Conservation (phyloP, 2,113 vertebrate species). For the Pagrus major region DNA sequence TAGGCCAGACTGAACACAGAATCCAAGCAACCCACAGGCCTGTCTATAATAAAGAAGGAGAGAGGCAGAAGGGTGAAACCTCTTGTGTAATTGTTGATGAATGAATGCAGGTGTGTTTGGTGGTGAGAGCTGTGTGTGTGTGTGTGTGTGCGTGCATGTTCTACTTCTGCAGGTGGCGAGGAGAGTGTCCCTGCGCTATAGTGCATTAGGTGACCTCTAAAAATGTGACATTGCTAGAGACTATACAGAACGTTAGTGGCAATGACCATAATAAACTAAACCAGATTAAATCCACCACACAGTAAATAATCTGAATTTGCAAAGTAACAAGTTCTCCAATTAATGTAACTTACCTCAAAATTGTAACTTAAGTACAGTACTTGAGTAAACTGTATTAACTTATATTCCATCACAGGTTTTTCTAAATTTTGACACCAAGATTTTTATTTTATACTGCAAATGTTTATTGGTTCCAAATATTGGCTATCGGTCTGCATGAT, state of each 20-base stretch:
- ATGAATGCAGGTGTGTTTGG: conserved; percentile 67
- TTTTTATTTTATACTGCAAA: too few species aligned
- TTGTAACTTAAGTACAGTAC: too few species aligned
- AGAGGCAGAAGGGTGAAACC: conserved; percentile 2
- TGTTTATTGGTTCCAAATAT: too few species aligned
- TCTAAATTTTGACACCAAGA: too few species aligned
- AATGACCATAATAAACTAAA: background rate
- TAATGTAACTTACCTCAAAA: too few species aligned
- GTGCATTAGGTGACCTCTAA: conserved; percentile 43
- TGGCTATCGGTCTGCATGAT: too few species aligned
- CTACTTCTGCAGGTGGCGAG: conserved; percentile 51
- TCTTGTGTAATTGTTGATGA: conserved; percentile 53
- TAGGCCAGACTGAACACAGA: background rate
- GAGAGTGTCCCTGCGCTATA: conserved; percentile 28
- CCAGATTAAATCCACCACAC: conserved; percentile 12
- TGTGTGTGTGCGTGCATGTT: conserved; percentile 1
- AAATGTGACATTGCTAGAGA: conserved; percentile 44
- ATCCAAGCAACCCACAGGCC: background rate
- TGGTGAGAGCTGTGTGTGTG: conserved; percentile 8
- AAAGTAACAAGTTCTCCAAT: too few species aligned
- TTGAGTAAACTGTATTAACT: too few species aligned
- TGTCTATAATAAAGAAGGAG: background rate
- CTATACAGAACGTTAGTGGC: background rate
- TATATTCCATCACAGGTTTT: too few species aligned
- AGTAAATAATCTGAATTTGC: too few species aligned